Conservation (phyloP, 2,888 invertebrate species). For the Yponomeuta plumbellus region DNA sequence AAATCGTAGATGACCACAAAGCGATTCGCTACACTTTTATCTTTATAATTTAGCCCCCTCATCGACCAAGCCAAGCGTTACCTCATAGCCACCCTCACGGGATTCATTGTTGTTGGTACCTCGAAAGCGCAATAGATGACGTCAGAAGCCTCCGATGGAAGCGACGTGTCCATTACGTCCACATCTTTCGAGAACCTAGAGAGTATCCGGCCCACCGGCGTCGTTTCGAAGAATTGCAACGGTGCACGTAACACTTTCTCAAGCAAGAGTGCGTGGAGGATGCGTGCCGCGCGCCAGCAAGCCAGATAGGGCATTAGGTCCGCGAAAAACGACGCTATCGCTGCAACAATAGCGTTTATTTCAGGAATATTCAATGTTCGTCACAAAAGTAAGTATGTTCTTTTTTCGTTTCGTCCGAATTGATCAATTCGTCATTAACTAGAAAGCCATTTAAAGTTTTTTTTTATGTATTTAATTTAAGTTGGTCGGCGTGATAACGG, state of each 20-base stretch:
- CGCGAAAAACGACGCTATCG: slow-evolving; percentile 79
- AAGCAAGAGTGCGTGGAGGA: slow-evolving; percentile 78
- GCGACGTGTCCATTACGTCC: slow-evolving; percentile 82
- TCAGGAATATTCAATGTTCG: background rate
- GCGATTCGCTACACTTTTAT: too few relatives aligned
- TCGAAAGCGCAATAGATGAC: slow-evolving; percentile 83
- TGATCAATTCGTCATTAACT: too few relatives aligned
- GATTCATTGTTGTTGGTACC: slow-evolving; percentile 60
- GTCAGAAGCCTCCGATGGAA: slow-evolving; percentile 81
- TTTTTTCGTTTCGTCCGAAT: too few relatives aligned
- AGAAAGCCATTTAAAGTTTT: too few relatives aligned
- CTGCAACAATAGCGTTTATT: slow-evolving; percentile 77
- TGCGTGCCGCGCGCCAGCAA: slow-evolving; percentile 80
- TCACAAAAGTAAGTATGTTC: too few relatives aligned
- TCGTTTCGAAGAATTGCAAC: slow-evolving; percentile 86
- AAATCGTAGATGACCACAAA: too few relatives aligned
- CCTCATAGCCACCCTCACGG: background rate
- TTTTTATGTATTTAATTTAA: too few relatives aligned
- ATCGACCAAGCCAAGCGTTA: background rate
- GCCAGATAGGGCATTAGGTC: slow-evolving; percentile 83
- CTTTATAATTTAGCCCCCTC: too few relatives aligned
- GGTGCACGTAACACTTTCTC: slow-evolving; percentile 80
- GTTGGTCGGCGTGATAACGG: too few relatives aligned
- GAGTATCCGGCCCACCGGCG: slow-evolving; percentile 85
- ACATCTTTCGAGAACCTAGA: slow-evolving; percentile 86